These are phyloP conservation scores for Platysternon megacephalum DNA, from an alignment of 2,113 vertebrate genomes.

Conservation along the genomic window DNA sequence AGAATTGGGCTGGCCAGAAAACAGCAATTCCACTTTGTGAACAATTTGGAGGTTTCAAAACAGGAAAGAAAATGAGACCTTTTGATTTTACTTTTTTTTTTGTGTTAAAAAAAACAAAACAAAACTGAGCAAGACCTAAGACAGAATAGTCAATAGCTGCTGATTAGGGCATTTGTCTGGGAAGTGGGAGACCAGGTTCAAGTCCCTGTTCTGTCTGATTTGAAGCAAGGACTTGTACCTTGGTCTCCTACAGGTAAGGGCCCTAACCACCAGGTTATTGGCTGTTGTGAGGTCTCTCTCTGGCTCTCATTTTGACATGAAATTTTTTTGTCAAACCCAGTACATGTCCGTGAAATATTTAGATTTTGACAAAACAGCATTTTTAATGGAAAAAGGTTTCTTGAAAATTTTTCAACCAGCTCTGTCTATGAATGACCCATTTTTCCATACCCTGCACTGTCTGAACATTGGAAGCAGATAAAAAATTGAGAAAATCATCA, in stretches of 20 bases:
- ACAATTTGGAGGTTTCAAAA: neutral
- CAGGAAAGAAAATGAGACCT: neutral
- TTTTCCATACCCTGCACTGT: neutral
- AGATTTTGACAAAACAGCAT: neutral
- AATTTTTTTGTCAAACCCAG: neutral
- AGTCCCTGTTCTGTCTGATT: neutral
- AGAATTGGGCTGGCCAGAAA: neutral
- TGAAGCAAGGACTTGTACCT: neutral
- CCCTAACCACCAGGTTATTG: neutral
- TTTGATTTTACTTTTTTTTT: neutral
- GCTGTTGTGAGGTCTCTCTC: neutral
- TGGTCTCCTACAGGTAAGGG: neutral
- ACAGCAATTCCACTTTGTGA: neutral
- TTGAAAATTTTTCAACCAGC: neutral
- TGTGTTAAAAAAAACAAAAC: neutral
- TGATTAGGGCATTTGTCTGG: neutral
- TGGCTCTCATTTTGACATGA: neutral
- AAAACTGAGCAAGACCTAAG: neutral
- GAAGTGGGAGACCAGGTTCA: neutral
- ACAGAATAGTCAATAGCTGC: neutral
- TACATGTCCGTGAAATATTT: neutral
- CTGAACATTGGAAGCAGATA: neutral
- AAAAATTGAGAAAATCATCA: neutral
- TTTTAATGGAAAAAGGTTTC: neutral
- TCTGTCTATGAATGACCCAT: neutral